Evolutionary conservation across 2,888 invertebrate species (phyloP), one percentile per base, ranked within the genome.

Genomic region (Zygaena filipendulae): DNA sequence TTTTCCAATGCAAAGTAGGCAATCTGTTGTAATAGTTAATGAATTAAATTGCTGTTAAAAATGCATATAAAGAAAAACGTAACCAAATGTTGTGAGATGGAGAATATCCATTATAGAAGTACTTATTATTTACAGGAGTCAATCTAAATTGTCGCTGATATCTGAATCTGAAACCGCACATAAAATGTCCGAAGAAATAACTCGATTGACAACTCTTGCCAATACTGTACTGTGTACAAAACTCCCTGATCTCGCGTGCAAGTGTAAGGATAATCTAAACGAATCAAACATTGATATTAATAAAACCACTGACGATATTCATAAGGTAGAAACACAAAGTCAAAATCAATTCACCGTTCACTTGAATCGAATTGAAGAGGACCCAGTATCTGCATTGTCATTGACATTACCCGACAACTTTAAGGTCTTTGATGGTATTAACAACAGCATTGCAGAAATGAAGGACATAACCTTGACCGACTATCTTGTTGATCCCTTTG

Each of bases 161-260:
- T 47, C 61, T 23, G 70, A 71, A 44, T 53, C 53, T 27, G 71
- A 74, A 26, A 49, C 56, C 13, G 44, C 56, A 3, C 52, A 58
- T 28, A 77, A 75, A 45, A 57, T 79, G 13, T 59, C 60, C 3
- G 72, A 74, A 47, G 77, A 79, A 58, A 72, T 77, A 52, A 53
- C 71, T 22, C 59, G 77, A 49, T 47, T 79, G 40, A 74, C 74
- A 33, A 71, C 61, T 59, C 77, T 79, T 69, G 77, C 79, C 69
- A 77, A 67, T 42, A 69, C 77, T 27, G 74, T 79, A 29, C 59
- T 79, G 12, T 61, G 67, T 45, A 79, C 75, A 6, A 74, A 74
- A 43, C 40, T 79, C 23, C 77, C 77, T 4, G 75, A 77, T 49
- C 69, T 79, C 42, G 53, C 67, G 13, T 69, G 60, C 37, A 51